phyloP scores from a whole-genome alignment of 2,113 vertebrate genomes.

The Phrynosoma blainvillii region DNA sequence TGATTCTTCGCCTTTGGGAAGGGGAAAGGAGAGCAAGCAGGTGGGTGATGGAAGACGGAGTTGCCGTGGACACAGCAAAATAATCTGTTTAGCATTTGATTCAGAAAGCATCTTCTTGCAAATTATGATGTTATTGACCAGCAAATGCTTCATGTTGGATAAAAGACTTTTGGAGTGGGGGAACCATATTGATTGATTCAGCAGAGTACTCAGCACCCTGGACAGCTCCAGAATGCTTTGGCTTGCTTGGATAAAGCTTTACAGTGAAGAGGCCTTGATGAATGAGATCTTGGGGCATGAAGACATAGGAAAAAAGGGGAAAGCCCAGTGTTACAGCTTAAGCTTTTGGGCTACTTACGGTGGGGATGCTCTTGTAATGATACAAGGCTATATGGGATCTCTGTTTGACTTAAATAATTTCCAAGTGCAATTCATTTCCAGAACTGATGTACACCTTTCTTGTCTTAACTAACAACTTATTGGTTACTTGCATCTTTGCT shows the following conservation, averaged over 20 bases:
- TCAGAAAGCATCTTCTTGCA: slow-evolving; percentile 1
- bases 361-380: background rate
- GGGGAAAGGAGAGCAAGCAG: background rate
- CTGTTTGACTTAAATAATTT: background rate
- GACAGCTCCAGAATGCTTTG: background rate
- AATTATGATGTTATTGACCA: background rate
- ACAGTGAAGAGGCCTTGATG: background rate
- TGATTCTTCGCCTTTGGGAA: slow-evolving; percentile 8
- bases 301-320: background rate
- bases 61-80: background rate
- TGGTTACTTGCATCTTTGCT: background rate
- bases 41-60: background rate
- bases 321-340: background rate
- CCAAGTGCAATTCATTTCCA: background rate
- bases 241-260: background rate
- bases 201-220: background rate
- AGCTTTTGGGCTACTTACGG: background rate
- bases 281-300: background rate
- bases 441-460: background rate
- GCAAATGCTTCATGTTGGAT: background rate
- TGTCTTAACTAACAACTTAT: background rate
- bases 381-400: background rate
- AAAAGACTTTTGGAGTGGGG: slow-evolving; percentile 3
- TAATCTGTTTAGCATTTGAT: background rate
- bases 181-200: background rate